Base-by-base conservation (phyloP, 1,140 invertebrate genomes). In the Drosophila fuyamai region DNA sequence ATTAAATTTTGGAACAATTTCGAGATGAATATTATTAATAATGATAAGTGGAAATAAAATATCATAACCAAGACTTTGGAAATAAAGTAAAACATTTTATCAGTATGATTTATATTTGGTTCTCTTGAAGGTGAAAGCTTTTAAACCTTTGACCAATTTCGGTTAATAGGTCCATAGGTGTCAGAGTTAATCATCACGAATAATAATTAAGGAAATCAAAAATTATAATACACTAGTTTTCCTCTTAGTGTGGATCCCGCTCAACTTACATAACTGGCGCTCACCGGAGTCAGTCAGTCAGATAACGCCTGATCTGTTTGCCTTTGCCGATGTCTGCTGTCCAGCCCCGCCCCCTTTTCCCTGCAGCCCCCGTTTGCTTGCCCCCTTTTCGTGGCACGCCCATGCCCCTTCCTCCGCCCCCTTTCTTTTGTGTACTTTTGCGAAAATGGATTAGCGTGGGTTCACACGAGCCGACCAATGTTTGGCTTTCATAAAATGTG, bases 361-460 rank as follows among this genome's bases (percentile, higher is more conserved):
- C 13, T 27, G 4, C 29, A 7, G 29, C 29, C 12, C 29, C 47
- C 41, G 4, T 2, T 9, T 9, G 18, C 8, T 8, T 27, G 8
- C 36, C 55, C 53, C 7, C 14, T 9, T 10, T 14, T 0, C 38
- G 12, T 8, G 27, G 2, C 10, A 14, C 14, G 14, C 18, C 10
- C 60, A 40, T 23, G 14, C 18, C 35, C 12, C 54, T 16, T 9
- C 14, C 10, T 6, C 55, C 27, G 43, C 9, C 60, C 32, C 50
- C 54, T 47, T 32, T 38, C 32, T 41, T 66, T 66, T 54, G 56
- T 66, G 50, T 65, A 41, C 47, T 60, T 79, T 86, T 82, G 83
- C 83, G 79, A 86, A 88, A 86, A 86, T 86, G 83, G 83, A 86
- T 86, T 86, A 86, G 83, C 83, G 79, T 86, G 75, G 83, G 83